A percentile compares a stretch with the other conserved stretches of the same genome.
Conservation (phyloP, 1,140 invertebrate species). For the Cydia fagiglandana region DNA sequence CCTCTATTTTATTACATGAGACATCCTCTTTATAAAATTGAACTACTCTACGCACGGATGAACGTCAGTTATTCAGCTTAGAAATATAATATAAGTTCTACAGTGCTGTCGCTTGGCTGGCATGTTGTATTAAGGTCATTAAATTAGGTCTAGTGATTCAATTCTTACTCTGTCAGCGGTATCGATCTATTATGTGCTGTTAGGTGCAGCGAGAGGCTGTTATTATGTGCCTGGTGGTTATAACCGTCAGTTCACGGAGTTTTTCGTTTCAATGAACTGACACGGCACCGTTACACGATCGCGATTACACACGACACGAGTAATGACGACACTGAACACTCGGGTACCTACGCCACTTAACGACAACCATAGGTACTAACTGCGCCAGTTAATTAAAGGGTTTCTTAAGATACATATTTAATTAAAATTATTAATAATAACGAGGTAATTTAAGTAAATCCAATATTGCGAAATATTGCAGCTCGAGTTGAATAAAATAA, state of each 20-base stretch:
- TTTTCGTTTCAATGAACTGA: slow-evolving; percentile 55
- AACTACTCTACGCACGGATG: neutral
- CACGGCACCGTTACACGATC: slow-evolving; percentile 61
- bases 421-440: neutral
- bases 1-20: slow-evolving; percentile 37
- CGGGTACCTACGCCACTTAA: neutral
- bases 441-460: neutral
- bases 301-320: slow-evolving; percentile 49
- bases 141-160: slow-evolving; percentile 18
- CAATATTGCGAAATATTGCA: neutral
- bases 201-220: slow-evolving; percentile 14
- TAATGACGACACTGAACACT: slow-evolving; percentile 24
- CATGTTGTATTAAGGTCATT: neutral
- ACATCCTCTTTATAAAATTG: slow-evolving; percentile 11
- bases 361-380: neutral
- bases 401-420: neutral
- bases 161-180: slow-evolving; percentile 4
- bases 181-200: slow-evolving; percentile 16
- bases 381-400: neutral
- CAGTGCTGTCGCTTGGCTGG: neutral
- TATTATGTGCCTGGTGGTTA: slow-evolving; percentile 36
- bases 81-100: neutral
- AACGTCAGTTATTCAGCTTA: neutral
- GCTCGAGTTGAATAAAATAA: neutral
- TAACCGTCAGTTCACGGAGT: slow-evolving; percentile 48